phyloP scores from a whole-genome alignment of 2,113 vertebrate species.

The Prietella phreatophila region DNA sequence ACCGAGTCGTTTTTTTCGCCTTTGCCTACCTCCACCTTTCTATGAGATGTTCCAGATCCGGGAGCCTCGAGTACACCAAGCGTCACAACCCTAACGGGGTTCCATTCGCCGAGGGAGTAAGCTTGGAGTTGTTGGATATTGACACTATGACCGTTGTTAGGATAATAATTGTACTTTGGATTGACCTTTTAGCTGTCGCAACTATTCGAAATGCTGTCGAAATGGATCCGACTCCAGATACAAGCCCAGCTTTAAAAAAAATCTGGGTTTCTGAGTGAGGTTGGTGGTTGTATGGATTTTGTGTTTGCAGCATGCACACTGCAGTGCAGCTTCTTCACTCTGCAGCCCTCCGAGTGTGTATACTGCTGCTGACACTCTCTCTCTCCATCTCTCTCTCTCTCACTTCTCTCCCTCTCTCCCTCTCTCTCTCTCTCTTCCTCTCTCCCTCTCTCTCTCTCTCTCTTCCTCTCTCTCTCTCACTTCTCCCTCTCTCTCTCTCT shows the following conservation, averaged over 20 bases:
- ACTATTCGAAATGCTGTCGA: too few species aligned
- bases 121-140: not conserved
- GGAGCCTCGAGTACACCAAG: not conserved
- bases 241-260: not conserved
- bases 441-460: too few species aligned
- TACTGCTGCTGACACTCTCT: slow-evolving; percentile 44
- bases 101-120: too few species aligned
- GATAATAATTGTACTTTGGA: not conserved
- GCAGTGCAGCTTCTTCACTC: slow-evolving; percentile 69
- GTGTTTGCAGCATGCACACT: slow-evolving; percentile 61
- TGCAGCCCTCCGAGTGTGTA: slow-evolving; percentile 59
- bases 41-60: not conserved
- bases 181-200: not conserved
- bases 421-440: too few species aligned
- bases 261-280: slow-evolving; percentile 38
- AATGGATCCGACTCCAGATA: not conserved
- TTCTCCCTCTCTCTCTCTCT: too few species aligned
- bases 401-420: slow-evolving; percentile 5
- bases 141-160: not conserved
- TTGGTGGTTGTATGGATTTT: slow-evolving; percentile 61
- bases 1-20: not conserved
- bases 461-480: too few species aligned
- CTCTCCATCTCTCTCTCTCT: slow-evolving; percentile 19
- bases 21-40: not conserved
- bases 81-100: not conserved